phyloP scores from a whole-genome alignment of 2,888 invertebrate genomes.

The Scaptomyza caliginosa region DNA sequence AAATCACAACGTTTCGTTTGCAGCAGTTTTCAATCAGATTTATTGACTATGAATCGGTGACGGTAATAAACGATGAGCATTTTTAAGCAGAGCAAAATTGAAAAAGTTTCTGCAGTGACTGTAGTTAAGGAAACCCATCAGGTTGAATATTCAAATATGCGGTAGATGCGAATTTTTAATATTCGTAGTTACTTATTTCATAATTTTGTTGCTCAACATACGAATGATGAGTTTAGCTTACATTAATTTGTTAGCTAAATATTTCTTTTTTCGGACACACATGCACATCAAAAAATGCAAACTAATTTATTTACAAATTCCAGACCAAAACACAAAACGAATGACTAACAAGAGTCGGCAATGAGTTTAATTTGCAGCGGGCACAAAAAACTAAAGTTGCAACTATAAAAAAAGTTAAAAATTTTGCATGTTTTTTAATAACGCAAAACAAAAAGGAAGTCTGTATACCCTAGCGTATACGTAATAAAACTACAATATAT shows the following conservation, averaged over 20 bases:
- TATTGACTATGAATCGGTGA: not conserved
- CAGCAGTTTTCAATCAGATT: not conserved
- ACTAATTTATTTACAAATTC: slow-evolving; percentile 1
- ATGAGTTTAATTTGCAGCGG: not conserved
- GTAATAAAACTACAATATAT: not conserved
- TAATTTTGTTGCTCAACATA: not conserved
- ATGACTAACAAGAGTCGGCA: not conserved
- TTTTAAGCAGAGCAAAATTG: not conserved
- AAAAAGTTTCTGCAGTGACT: not conserved
- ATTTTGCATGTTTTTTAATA: not conserved
- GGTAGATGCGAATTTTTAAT: too few species aligned
- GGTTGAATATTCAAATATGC: not conserved
- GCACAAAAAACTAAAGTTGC: not conserved
- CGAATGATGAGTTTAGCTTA: not conserved
- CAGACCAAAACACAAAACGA: not conserved
- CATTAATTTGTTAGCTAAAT: not conserved
- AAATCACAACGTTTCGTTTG: not conserved
- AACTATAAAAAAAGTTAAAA: not conserved
- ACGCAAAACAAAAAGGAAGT: not conserved
- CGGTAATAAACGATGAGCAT: not conserved
- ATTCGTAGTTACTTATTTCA: not conserved
- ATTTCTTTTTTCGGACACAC: not conserved
- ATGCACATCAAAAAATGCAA: not conserved
- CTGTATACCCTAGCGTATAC: not conserved
- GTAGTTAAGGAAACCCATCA: not conserved